Conservation (phyloP, 2,113 vertebrate species). For the Urocolius indicus region DNA sequence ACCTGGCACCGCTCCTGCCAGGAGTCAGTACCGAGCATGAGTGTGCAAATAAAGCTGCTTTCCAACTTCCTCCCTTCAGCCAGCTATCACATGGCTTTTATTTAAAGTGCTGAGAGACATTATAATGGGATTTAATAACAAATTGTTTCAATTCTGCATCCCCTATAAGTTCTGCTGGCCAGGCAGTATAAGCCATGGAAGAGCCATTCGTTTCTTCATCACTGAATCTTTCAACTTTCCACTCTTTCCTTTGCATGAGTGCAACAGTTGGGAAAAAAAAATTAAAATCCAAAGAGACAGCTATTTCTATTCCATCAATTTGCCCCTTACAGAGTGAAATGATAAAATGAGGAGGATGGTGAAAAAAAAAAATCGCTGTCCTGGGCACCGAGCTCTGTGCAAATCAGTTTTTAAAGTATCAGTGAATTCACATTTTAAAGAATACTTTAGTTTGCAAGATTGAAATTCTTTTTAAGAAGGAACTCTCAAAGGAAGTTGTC, state of each 20-base stretch:
- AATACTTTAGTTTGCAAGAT: constrained; percentile 62
- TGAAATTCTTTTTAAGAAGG: constrained; percentile 66
- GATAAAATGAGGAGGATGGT: constrained; percentile 44
- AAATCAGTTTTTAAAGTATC: constrained; percentile 75
- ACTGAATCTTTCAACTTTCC: not conserved
- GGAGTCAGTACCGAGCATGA: not conserved
- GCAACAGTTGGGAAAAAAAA: constrained; percentile 53
- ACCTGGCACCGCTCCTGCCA: not conserved
- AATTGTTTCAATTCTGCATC: constrained; percentile 39
- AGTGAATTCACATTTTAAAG: constrained; percentile 65
- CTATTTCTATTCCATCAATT: constrained; percentile 67
- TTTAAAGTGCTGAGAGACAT: not conserved
- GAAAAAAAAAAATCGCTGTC: constrained; percentile 51
- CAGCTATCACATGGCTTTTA: constrained; percentile 37
- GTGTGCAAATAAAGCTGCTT: not conserved
- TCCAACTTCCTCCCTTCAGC: not conserved
- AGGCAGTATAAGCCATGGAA: not conserved
- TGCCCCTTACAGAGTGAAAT: constrained; percentile 63
- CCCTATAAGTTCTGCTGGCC: not conserved
- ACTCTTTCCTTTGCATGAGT: not conserved
- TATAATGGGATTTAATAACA: constrained; percentile 49
- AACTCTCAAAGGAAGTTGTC: constrained; percentile 78
- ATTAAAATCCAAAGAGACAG: constrained; percentile 44
- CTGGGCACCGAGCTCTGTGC: constrained; percentile 40
- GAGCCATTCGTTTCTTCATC: not conserved